These are phyloP conservation scores for Drosophila kanapiae DNA, from an alignment of 1,140 invertebrate species.

Conservation along the genomic window DNA sequence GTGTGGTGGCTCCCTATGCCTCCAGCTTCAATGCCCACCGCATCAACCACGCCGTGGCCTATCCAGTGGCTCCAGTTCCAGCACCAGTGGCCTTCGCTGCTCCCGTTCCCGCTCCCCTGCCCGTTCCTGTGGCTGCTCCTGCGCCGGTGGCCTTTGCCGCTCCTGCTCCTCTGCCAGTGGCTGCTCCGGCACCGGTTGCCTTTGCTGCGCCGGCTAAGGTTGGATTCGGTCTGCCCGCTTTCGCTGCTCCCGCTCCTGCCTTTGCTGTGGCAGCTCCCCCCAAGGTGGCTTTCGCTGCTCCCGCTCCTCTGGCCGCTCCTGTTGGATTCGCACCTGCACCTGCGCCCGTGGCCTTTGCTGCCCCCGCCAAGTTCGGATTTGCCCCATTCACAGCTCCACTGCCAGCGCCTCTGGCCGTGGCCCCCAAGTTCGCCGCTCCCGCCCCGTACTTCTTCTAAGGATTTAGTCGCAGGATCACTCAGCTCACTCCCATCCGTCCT, in stretches of 20 bases:
- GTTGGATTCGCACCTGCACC: slow-evolving; percentile 52
- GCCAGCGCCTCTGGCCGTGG: slow-evolving; percentile 69
- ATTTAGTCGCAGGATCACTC: slow-evolving; percentile 11
- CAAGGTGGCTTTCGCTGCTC: slow-evolving; percentile 51
- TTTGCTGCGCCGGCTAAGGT: slow-evolving; percentile 47
- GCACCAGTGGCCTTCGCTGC: slow-evolving; percentile 70
- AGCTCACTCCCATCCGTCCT: slow-evolving; percentile 37
- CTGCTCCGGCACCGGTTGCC: slow-evolving; percentile 71
- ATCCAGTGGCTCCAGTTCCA: slow-evolving; percentile 81
- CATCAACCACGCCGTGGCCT: slow-evolving; percentile 87
- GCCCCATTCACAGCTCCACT: slow-evolving; percentile 68
- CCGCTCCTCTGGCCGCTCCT: slow-evolving; percentile 63
- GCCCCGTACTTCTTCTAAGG: slow-evolving; percentile 69
- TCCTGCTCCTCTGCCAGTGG: slow-evolving; percentile 49
- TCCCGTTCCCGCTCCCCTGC: slow-evolving; percentile 44
- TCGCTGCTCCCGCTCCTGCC: slow-evolving; percentile 38
- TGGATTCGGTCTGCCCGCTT: slow-evolving; percentile 28
- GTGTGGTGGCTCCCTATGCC: slow-evolving; percentile 86
- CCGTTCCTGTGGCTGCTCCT: slow-evolving; percentile 43
- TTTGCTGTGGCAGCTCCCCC: slow-evolving; percentile 29
- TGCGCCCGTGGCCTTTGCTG: slow-evolving; percentile 67
- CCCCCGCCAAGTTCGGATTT: slow-evolving; percentile 64
- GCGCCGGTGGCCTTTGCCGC: slow-evolving; percentile 53
- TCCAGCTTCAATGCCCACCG: slow-evolving; percentile 87
- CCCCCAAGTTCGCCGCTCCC: slow-evolving; percentile 61